Evolutionary conservation across 2,888 invertebrate genomes (phyloP).

Genomic region (Cephalotes varians): DNA sequence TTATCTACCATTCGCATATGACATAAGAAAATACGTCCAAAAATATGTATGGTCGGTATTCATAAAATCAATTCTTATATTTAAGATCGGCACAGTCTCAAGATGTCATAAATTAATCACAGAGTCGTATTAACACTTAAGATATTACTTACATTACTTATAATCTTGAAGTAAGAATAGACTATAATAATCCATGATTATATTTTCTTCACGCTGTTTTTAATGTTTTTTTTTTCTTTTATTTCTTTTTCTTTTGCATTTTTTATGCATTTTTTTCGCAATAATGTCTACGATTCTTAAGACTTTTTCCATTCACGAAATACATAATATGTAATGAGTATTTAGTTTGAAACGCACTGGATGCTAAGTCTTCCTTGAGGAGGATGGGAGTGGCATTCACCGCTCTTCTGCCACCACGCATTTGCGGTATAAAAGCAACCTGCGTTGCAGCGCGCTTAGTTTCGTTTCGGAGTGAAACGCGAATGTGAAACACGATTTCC

Average conservation of each 20-base stretch:
- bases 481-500: slow-evolving; percentile 73
- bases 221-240: not conserved
- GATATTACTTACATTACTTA: too few relatives aligned
- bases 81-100: too few relatives aligned
- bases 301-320: not conserved
- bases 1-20: not conserved
- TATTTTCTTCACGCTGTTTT: not conserved
- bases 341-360: slow-evolving; percentile 47
- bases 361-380: slow-evolving; percentile 61
- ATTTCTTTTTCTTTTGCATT: not conserved
- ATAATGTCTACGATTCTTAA: not conserved
- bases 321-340: not conserved
- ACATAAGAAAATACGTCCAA: not conserved
- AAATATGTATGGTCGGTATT: too few relatives aligned
- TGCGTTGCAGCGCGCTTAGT: slow-evolving; percentile 81
- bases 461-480: slow-evolving; percentile 72
- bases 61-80: too few relatives aligned
- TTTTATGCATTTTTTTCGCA: not conserved
- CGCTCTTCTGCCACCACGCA: slow-evolving; percentile 57
- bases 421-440: slow-evolving; percentile 82
- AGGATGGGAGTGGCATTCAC: slow-evolving; percentile 67
- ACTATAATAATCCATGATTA: too few relatives aligned
- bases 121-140: too few relatives aligned
- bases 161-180: too few relatives aligned
- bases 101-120: too few relatives aligned